phyloP scores from a whole-genome alignment of 2,888 invertebrate species.

The Pegoplata infirma region DNA sequence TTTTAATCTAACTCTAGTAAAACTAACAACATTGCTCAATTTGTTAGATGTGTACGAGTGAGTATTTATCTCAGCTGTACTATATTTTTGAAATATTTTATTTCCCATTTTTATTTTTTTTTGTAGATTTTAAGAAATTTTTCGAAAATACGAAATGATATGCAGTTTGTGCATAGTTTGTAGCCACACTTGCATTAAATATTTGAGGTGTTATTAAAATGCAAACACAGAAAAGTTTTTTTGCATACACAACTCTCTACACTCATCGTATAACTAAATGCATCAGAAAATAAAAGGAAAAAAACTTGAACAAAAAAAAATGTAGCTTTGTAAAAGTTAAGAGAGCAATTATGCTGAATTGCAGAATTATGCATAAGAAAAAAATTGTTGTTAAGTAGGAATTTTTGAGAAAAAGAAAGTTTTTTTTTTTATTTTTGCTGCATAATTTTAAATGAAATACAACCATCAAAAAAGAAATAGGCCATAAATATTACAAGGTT shows the following conservation, averaged over 20 bases:
- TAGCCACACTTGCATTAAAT: slow-evolving; percentile 29
- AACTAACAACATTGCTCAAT: slow-evolving; percentile 6
- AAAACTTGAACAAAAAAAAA: not conserved
- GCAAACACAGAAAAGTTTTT: slow-evolving; percentile 32
- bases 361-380: slow-evolving; percentile 33
- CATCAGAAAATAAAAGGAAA: slow-evolving; percentile 12
- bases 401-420: not conserved
- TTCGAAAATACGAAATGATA: slow-evolving; percentile 27
- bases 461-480: not conserved
- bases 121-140: not conserved
- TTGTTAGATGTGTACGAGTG: slow-evolving; percentile 10
- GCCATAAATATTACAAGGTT: not conserved
- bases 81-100: not conserved
- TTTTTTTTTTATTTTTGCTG: not conserved
- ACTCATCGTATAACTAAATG: too few species aligned
- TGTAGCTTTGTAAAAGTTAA: slow-evolving; percentile 38
- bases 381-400: not conserved
- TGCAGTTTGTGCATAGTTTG: slow-evolving; percentile 12
- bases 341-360: slow-evolving; percentile 43
- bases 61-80: slow-evolving; percentile 20
- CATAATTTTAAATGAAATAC: not conserved
- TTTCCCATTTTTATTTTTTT: not conserved
- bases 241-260: too few species aligned
- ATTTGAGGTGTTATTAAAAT: slow-evolving; percentile 53
- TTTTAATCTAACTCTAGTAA: not conserved